Base-by-base conservation (phyloP, 2,797 vertebrate genomes). In the Dicrostonyx torquatus region DNA sequence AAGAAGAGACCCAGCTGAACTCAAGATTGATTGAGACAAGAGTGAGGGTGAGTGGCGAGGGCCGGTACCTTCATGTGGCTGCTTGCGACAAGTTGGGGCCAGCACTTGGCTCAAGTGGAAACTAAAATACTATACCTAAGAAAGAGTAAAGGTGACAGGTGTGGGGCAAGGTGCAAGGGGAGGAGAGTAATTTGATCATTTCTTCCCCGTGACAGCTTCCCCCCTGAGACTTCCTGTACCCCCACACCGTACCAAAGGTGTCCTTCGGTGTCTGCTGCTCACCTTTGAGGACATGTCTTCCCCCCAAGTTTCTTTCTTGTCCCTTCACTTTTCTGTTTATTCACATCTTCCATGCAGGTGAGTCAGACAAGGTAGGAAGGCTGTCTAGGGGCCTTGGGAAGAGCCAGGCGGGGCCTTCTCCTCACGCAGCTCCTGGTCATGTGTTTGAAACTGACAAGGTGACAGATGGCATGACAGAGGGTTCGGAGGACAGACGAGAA, bases 391-490 rank as follows among this genome's bases (percentile, higher is more conserved):
- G 5, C 48, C 17, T 4, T 11, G 17, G 45, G 64, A 31, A 48
- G 29, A 60, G 9, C 31, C 58, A 84, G 70, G 53, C 31, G 89
- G 64, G 34, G 37, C 6, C 66, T 43, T 13, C 17, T 80, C 40
- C 8, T 93, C n/a, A 22, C 0, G 4, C 4, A 80, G 31, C 17
- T n/a, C 64, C 37, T 6, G 14, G 62, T 86, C 77, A 34, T 77
- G 66, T 82, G 82, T 40, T 76, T 77, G 77, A 64, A 37, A 53
- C 37, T 87, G 80, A 89, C 80, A 43, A 29, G 94, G 34, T 18
- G 45, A 45, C 96, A 94, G 90, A 80, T 77, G 82, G 82, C 26
- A n/a, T n/a, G 86, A 26, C 50, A 72, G 60, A 72, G 87, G 11
- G 17, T 50, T 75, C 8, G 26, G 40, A 50, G 68, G 34, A 62